A percentile compares a stretch with the other conserved stretches of the same genome.
phyloP scores from a whole-genome alignment of 1,140 invertebrate species.

The Bombyx mori region DNA sequence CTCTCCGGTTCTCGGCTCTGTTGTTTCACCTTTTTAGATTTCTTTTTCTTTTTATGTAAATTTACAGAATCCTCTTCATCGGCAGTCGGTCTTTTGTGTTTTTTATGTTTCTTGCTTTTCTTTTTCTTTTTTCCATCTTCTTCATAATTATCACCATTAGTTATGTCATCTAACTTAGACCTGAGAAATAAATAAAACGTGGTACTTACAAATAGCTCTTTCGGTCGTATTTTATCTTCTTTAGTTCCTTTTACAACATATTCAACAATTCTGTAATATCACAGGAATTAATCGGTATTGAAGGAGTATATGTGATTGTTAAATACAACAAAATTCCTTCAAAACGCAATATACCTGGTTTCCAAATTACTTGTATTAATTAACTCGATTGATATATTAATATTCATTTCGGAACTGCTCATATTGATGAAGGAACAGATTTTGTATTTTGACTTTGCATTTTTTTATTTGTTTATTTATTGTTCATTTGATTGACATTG shows the following conservation, averaged over 20 bases:
- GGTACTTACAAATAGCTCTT: constrained; percentile 32
- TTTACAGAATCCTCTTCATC: constrained; percentile 33
- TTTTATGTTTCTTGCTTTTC: constrained; percentile 72
- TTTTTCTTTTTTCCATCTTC: constrained; percentile 58
- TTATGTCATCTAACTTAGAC: constrained; percentile 28
- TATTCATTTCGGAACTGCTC: constrained; percentile 5
- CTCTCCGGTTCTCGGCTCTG: constrained; percentile 46
- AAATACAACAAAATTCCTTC: no score
- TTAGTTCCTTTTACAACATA: constrained; percentile 26
- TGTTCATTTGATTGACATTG: not conserved
- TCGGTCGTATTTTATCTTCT: constrained; percentile 6
- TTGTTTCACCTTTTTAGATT: constrained; percentile 45
- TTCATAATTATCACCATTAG: constrained; percentile 25
- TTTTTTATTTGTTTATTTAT: constrained; percentile 1
- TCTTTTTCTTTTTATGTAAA: constrained; percentile 39
- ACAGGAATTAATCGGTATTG: no score
- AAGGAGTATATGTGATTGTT: no score
- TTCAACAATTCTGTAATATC: constrained; percentile 35
- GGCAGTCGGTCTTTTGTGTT: constrained; percentile 44
- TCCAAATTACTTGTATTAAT: constrained; percentile 3
- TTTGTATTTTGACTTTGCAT: not conserved
- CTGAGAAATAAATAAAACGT: constrained; percentile 37
- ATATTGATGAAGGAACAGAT: constrained; percentile 3
- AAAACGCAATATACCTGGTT: constrained; percentile 7
- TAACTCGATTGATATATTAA: constrained; percentile 17